Base-by-base conservation (phyloP, 2,113 vertebrate genomes). In the Bujurquina vittata region DNA sequence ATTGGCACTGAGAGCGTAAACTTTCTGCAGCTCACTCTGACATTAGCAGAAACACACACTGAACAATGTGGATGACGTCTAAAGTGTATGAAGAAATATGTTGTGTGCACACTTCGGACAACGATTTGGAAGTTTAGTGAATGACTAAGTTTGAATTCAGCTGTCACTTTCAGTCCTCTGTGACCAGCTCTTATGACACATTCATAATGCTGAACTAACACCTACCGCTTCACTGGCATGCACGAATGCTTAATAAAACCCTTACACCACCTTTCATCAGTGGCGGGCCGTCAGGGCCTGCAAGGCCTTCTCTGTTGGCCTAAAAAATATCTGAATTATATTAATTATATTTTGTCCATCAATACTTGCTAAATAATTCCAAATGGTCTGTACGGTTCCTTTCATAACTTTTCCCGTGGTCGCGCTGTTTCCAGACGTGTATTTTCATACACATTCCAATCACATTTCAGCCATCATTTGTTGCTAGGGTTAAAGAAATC, bases 161-260 rank as follows among this genome's bases (percentile, higher is more conserved):
- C n/a, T 65, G 40, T 65, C 23, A 60, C 37, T 80, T 67, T 60
- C 26, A 77, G 57, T 86, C 49, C 67, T 84, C 46, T 22, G 60
- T 65, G 81, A 84, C 59, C 63, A 49, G 78, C 74, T 86, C 76
- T 72, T 77, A 89, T 91, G 91, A 87, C 91, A 93, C 93, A 93
- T 92, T 94, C 92, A 84, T 90, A 84, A 86, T 59, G 84, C 86
- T 91, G 75, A 89, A 80, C 78, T 83, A 61, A 80, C 61, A 87
- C 37, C 40, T 81, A 84, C 57, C 79, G 67, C 69, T 84, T 88
- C 52, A 75, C 56, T 86, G 87, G 10, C 89, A 93, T 93, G 93
- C 94, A 91, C 26, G 79, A 80, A 86, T 58, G 84, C 79, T 77
- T 62, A 78, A 79, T 14, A 3, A 61, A 61, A 87, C 88, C 83